Base-by-base conservation (phyloP, 2,888 invertebrate genomes). In the Linnaemya tessellans region DNA sequence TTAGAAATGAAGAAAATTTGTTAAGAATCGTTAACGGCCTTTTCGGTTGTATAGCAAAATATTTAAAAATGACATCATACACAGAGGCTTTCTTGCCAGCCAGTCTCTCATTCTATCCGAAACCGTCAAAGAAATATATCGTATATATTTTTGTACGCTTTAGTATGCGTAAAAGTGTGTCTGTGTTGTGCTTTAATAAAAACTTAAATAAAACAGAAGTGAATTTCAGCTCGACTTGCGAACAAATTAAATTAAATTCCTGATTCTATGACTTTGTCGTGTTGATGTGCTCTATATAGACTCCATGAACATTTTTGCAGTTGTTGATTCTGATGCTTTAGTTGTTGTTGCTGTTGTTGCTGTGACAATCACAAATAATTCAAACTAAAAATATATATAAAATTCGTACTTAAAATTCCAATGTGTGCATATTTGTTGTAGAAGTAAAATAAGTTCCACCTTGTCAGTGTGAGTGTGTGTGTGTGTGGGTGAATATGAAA, bases 231-330 rank as follows among this genome's bases (percentile, higher is more conserved):
- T 86, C 54, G 80, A 87, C 86, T 87, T 70, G 77, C 77, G 86
- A 73, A 86, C 87, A 87, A 87, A 86, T 87, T 87, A 87, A 87
- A 87, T 87, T 86, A 86, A 87, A 84, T 87, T 87, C 87, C 71
- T 85, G 82, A 77, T 82, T 81, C 79, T 56, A 43, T 80, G 74
- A 80, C 74, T 83, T 84, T 75, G 70, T 77, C 62, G 81, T 68
- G 82, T 67, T 67, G 68, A 58, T 77, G 46, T 30, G 30, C 5
- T 2, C 30, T 5, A n/a, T 75, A 64, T 51, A 49, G 79, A 64
- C 56, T 62, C 77, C 35, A 84, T 78, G 51, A 70, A 60, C 70
- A 30, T 22, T 68, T n/a, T 10, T 73, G 54, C 56, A 73, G 51
- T 78, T 64, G 54, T 10, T 79, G 65, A 7, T 35, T 18, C 20